Evolutionary conservation across 2,888 invertebrate species (phyloP).

Genomic region (Diachrysia chrysitis): DNA sequence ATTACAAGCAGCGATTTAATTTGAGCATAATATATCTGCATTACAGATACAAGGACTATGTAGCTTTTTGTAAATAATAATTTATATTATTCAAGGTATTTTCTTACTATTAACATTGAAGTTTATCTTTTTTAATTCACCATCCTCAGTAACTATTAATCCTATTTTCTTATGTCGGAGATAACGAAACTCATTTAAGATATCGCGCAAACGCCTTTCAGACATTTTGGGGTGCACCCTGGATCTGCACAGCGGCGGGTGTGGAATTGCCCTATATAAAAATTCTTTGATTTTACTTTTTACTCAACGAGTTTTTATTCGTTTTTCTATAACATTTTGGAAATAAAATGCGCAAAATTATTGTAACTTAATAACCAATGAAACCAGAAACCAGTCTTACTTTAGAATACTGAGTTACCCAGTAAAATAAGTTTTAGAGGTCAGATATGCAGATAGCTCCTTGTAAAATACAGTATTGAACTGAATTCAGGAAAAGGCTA

Average conservation of each 20-base stretch:
- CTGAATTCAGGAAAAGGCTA: no score
- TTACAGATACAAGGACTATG: not conserved
- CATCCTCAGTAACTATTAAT: slow-evolving; percentile 86
- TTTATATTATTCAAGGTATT: no score
- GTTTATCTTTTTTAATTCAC: slow-evolving; percentile 74
- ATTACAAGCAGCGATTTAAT: slow-evolving; percentile 5
- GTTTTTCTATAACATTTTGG: not conserved
- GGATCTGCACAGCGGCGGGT: slow-evolving; percentile 63
- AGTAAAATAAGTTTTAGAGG: no score
- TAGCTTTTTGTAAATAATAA: not conserved
- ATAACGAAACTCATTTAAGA: slow-evolving; percentile 89
- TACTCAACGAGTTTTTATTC: not conserved
- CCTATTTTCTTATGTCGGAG: slow-evolving; percentile 86
- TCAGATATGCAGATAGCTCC: no score
- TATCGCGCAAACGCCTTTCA: slow-evolving; percentile 86
- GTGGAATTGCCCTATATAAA: slow-evolving; percentile 57
- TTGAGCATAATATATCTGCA: not conserved
- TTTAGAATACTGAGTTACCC: no score
- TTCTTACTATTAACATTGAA: slow-evolving; percentile 54
- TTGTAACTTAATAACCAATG: no score
- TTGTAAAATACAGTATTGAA: no score
- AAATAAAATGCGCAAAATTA: no score
- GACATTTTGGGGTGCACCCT: slow-evolving; percentile 84
- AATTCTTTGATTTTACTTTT: not conserved
- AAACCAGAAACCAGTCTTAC: no score